Evolutionary conservation across 2,797 vertebrate genomes (phyloP).

Genomic region (Muscicapa striata): DNA sequence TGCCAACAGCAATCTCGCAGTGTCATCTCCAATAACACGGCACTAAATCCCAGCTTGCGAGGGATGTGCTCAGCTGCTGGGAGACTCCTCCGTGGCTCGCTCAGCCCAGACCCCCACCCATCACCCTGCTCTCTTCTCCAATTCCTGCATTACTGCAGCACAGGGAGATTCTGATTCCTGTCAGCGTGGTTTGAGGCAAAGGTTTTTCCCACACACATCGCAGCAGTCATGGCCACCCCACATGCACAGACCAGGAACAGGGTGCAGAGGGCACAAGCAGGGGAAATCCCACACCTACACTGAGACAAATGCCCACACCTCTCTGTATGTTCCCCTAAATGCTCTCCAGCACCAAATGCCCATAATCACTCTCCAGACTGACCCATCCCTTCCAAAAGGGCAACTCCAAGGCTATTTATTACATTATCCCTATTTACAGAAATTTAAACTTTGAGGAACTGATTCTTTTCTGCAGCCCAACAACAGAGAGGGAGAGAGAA

Average conservation of each 20-base stretch:
- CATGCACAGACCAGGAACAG: rapidly evolving
- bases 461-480: background rate
- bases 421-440: background rate
- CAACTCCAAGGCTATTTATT: background rate
- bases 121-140: background rate
- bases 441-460: background rate
- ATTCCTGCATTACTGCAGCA: background rate
- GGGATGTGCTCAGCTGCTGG: slow-evolving; percentile 40
- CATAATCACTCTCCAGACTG: background rate
- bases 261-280: background rate
- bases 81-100: background rate
- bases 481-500: background rate
- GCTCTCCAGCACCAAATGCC: background rate
- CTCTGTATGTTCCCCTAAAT: background rate
- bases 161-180: background rate
- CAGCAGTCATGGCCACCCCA: rapidly evolving
- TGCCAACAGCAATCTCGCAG: slow-evolving; percentile 49
- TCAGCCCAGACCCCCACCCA: background rate
- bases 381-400: background rate
- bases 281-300: background rate
- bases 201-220: rapidly evolving
- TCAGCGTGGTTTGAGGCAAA: background rate
- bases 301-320: rapidly evolving
- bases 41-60: background rate
- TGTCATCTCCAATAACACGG: slow-evolving; percentile 55